A percentile compares a stretch with the other conserved stretches of the same genome.
These are phyloP conservation scores for Piprites chloris DNA, from an alignment of 2,113 vertebrate genomes.

Conservation along the genomic window DNA sequence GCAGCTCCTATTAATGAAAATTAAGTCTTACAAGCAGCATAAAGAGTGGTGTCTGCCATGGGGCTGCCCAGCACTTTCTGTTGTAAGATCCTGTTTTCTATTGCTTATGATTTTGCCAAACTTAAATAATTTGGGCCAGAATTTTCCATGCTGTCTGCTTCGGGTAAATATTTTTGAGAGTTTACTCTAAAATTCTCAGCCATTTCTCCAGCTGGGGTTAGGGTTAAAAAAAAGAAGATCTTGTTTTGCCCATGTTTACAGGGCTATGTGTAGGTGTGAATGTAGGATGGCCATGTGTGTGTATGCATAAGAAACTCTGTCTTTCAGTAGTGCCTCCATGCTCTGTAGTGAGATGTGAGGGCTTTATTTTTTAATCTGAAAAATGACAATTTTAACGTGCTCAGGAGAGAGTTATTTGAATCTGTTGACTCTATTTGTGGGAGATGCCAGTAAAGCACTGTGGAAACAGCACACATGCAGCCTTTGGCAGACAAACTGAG, in stretches of 20 bases:
- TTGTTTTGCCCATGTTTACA: not conserved
- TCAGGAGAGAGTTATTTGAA: not conserved
- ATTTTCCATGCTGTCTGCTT: constrained; percentile 2
- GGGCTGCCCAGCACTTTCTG: constrained; percentile 21
- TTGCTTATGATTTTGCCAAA: constrained; percentile 19
- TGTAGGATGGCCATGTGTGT: too few species aligned
- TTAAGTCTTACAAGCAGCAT: constrained; percentile 35
- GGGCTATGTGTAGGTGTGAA: too few species aligned
- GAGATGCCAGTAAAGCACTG: not conserved
- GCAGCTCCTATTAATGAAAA: constrained; percentile 50
- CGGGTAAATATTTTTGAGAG: not conserved
- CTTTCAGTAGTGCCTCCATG: not conserved
- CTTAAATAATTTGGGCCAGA: constrained; percentile 1
- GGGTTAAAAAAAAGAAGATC: not conserved
- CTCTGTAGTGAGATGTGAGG: not conserved
- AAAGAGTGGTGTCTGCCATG: not conserved
- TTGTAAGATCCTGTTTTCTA: not conserved
- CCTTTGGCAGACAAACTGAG: not conserved
- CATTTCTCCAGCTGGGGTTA: not conserved
- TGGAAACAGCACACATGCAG: not conserved
- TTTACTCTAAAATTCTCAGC: not conserved
- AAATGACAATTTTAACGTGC: not conserved
- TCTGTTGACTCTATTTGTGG: not conserved
- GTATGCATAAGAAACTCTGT: not conserved
- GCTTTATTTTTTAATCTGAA: not conserved